Conservation (phyloP, 2,888 invertebrate genomes). For the Tethea ocularis region DNA sequence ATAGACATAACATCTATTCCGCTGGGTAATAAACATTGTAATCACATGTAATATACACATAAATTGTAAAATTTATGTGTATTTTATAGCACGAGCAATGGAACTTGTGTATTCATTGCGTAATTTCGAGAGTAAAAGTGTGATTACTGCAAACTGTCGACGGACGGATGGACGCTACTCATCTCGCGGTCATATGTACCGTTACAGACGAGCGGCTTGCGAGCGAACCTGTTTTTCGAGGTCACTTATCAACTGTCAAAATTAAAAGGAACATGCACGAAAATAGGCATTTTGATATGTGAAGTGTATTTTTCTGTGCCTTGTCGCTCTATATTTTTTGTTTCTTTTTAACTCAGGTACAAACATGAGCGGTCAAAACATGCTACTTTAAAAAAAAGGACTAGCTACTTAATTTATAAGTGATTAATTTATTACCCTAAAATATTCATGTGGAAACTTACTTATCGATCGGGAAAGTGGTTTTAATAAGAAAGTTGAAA, state of each 20-base stretch:
- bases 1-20: background rate
- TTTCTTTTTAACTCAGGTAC: no score
- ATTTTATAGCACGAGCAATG: constrained; percentile 5
- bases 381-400: no score
- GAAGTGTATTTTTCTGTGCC: no score
- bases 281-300: background rate
- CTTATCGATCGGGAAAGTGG: background rate
- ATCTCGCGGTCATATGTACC: constrained; percentile 17
- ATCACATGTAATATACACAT: constrained; percentile 16
- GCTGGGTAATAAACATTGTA: background rate
- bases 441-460: background rate
- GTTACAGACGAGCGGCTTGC: constrained; percentile 27
- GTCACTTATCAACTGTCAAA: background rate
- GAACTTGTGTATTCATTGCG: constrained; percentile 15
- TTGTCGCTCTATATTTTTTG: no score
- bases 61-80: constrained; percentile 13
- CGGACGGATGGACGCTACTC: background rate
- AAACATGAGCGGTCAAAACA: no score
- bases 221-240: background rate
- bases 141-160: constrained; percentile 10
- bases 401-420: no score
- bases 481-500: constrained; percentile 3
- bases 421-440: background rate
- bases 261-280: background rate
- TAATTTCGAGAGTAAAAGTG: constrained; percentile 36